Evolutionary conservation across 1,140 invertebrate species (phyloP).

Genomic region (Bombus ignitus): DNA sequence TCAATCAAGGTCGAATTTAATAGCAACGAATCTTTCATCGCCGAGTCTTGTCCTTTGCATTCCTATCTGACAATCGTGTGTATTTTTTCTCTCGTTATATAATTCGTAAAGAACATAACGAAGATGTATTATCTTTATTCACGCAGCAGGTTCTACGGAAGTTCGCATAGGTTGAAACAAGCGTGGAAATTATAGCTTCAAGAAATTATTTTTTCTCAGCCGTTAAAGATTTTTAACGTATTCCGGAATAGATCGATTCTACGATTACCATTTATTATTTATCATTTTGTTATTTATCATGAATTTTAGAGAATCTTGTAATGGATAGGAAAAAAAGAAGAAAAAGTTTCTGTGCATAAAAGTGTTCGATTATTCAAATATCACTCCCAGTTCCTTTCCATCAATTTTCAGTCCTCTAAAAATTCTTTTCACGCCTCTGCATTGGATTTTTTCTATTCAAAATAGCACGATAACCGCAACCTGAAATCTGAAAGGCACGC

Average conservation of each 20-base stretch:
- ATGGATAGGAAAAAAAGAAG: too few relatives aligned
- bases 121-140: neutral
- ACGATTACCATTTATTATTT: too few relatives aligned
- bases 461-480: neutral
- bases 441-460: neutral
- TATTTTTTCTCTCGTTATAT: neutral
- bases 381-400: too few relatives aligned
- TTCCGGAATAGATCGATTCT: too few relatives aligned
- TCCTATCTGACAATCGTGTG: neutral
- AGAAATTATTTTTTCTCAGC: too few relatives aligned
- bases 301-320: too few relatives aligned
- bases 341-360: too few relatives aligned
- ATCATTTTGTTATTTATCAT: too few relatives aligned
- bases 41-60: neutral
- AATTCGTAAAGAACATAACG: neutral
- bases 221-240: too few relatives aligned
- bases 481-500: neutral
- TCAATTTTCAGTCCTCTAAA: neutral
- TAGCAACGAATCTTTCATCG: neutral
- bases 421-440: neutral
- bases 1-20: constrained; percentile 12
- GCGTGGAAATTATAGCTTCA: too few relatives aligned
- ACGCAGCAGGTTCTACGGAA: neutral
- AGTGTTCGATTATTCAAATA: neutral
- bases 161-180: too few relatives aligned